Evolutionary conservation across 2,888 invertebrate species (phyloP).

Genomic region (Volucella inflata): DNA sequence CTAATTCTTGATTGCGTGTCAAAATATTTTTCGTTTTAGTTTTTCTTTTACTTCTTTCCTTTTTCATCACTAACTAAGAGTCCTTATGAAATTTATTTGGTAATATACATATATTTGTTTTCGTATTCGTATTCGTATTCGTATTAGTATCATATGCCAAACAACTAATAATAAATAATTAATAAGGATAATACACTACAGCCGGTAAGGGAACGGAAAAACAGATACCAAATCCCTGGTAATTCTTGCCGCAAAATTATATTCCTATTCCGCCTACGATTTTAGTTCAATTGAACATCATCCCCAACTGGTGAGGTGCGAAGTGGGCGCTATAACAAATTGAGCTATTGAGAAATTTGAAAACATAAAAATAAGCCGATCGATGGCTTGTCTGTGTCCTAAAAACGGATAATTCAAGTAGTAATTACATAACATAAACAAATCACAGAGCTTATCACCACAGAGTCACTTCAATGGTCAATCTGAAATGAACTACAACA

Average conservation of each 20-base stretch:
- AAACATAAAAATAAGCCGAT: not conserved
- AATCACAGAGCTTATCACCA: not conserved
- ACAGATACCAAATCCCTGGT: not conserved
- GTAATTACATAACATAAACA: no score
- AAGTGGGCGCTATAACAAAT: conserved; percentile 29
- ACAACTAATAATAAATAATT: conserved; percentile 32
- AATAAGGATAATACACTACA: not conserved
- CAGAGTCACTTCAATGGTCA: not conserved
- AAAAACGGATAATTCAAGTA: not conserved
- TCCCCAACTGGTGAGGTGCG: not conserved
- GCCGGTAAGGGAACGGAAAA: not conserved
- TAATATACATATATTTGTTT: not conserved
- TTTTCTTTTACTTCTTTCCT: not conserved
- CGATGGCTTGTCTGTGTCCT: not conserved
- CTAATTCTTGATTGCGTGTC: conserved; percentile 10
- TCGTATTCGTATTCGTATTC: not conserved
- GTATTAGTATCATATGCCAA: conserved; percentile 21
- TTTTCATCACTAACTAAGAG: not conserved
- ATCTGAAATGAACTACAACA: not conserved
- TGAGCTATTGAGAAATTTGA: not conserved
- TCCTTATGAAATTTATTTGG: conserved; percentile 2
- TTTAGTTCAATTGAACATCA: not conserved
- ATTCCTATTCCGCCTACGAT: not conserved
- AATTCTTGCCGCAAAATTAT: not conserved
- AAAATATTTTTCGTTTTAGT: not conserved